Percentiles rank a stretch among this genome's conserved stretches.
Evolutionary conservation across 2,888 invertebrate genomes (phyloP).

Genomic region (Artemia sinica): DNA sequence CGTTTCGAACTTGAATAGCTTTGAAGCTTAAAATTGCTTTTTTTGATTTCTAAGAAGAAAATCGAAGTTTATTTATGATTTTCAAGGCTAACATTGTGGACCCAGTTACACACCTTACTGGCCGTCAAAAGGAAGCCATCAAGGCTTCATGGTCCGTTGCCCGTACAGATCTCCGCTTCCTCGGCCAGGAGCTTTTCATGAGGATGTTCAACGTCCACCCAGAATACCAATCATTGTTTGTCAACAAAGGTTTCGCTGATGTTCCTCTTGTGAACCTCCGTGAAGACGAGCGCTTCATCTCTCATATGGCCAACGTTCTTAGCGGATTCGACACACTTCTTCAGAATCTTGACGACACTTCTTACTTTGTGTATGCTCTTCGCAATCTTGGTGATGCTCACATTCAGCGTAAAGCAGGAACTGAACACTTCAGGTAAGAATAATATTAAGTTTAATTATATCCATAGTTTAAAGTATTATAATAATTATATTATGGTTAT

Average conservation of each 20-base stretch:
- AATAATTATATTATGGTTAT: no score
- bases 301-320: neutral
- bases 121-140: neutral
- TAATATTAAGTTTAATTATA: neutral
- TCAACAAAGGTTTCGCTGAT: constrained; percentile 13
- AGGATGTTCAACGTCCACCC: constrained; percentile 2
- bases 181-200: neutral
- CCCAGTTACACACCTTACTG: neutral
- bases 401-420: neutral
- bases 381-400: constrained; percentile 10
- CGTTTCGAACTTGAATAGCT: no score
- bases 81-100: neutral
- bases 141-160: neutral
- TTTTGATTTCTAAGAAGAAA: no score
- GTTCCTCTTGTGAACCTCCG: neutral
- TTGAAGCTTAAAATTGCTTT: no score
- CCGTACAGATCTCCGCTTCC: neutral
- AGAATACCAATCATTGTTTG: neutral
- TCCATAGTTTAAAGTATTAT: no score
- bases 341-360: neutral
- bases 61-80: neutral
- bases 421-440: constrained; percentile 5
- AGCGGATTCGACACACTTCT: neutral
- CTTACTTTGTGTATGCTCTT: constrained; percentile 1
- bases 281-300: neutral